Evolutionary conservation across 2,797 vertebrate species (phyloP), one percentile per base, ranked within the genome.

Genomic region (Rhinatrema bivittatum): DNA sequence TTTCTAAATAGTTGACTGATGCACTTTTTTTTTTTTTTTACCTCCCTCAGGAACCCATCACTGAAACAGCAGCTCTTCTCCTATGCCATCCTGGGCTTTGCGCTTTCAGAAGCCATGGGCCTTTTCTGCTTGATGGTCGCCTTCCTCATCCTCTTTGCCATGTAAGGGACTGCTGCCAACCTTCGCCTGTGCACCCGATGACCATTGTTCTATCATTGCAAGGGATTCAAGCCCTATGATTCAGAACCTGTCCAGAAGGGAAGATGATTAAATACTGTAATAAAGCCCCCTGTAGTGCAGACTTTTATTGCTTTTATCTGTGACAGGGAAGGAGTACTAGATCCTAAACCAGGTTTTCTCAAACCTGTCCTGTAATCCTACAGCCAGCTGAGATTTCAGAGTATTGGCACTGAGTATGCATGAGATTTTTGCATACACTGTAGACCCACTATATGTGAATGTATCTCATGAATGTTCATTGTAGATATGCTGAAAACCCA

Each of bases 121-220:
- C 88, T 94, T 10, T 94, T 94, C 71, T 93, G 91, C 80, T 78
- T 94, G 68, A 94, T 93, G 92, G 91, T 94, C 76, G 90, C 92
- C 25, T 96, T 96, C 78, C 89, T 96, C 53, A 93, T 96, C 78
- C 83, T 94, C 57, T 94, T 94, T 8, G 91, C 91, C 73, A 90
- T 93, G 91, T 91, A 84, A 88, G 32, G 16, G 36, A 55, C 37
- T 21, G 18, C 26, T 5, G 28, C 29, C 18, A n/a, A 28, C 10
- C 10, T 29, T 20, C 4, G n/a, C 5, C 7, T 10, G 9, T 51
- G 41, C 20, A 20, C 45, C 42, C 52, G 3, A 1, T 35, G 33
- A 53, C 32, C 50, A 3, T n/a, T n/a, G 25, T 43, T 20, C 26
- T 25, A 15, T 16, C 15, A 15, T 29, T 33, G 47, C 21, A 20